These are phyloP conservation scores for Spodoptera picta DNA, from an alignment of 2,888 invertebrate genomes.

Conservation along the genomic window DNA sequence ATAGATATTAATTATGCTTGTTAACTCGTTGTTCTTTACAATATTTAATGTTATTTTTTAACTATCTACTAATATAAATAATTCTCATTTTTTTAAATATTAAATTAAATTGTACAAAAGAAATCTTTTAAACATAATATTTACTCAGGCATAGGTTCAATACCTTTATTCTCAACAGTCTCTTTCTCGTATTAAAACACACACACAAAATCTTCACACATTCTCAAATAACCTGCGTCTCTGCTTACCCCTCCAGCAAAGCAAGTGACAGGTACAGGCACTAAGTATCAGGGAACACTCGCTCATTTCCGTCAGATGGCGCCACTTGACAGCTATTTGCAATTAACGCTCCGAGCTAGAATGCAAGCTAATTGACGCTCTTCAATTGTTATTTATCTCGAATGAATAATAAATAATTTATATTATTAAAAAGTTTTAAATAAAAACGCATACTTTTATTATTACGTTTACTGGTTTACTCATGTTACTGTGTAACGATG, in stretches of 20 bases:
- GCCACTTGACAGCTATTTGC: conserved; percentile 66
- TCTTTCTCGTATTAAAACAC: no score
- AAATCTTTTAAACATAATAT: no score
- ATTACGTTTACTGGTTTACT: no score
- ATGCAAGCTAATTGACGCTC: conserved; percentile 34
- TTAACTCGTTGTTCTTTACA: conserved; percentile 7
- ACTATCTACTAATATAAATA: neutral
- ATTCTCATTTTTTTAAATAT: no score
- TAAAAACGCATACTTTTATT: no score
- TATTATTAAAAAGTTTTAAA: neutral
- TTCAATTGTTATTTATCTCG: conserved; percentile 28
- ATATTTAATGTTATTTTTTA: conserved; percentile 6
- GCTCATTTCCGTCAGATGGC: conserved; percentile 56
- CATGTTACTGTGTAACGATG: no score
- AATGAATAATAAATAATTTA: conserved; percentile 16
- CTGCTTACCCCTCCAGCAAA: conserved; percentile 31
- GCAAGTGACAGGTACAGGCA: conserved; percentile 31
- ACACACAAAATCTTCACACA: no score
- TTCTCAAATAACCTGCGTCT: conserved; percentile 1
- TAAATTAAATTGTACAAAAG: no score
- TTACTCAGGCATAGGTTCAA: no score
- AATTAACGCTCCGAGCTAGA: conserved; percentile 55
- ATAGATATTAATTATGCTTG: neutral
- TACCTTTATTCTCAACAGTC: no score
- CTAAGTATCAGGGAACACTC: conserved; percentile 56